phyloP scores from a whole-genome alignment of 2,888 invertebrate genomes.

The Troides oblongomaculatus region DNA sequence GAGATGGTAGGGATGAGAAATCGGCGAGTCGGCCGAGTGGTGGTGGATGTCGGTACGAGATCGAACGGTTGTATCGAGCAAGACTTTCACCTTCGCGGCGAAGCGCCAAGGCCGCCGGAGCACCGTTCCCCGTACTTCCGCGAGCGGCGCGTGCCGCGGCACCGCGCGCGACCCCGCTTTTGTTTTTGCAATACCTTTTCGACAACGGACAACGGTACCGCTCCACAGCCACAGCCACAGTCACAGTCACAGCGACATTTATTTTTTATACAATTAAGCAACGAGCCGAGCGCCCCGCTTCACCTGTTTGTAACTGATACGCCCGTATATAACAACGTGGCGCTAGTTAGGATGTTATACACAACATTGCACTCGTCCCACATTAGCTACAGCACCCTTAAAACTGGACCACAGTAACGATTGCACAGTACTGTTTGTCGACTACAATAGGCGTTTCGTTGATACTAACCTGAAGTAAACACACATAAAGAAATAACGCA shows the following conservation, averaged over 20 bases:
- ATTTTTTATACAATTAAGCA: too few relatives aligned
- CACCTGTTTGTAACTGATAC: too few relatives aligned
- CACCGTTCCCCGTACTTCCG: slow-evolving; percentile 70
- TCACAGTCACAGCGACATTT: background rate
- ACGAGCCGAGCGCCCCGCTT: too few relatives aligned
- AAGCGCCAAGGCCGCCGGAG: slow-evolving; percentile 65
- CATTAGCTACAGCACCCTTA: too few relatives aligned
- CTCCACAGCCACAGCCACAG: slow-evolving; percentile 41
- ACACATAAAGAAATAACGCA: too few relatives aligned
- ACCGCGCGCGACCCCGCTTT: slow-evolving; percentile 39
- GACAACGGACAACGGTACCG: slow-evolving; percentile 58
- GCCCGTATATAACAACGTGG: too few relatives aligned
- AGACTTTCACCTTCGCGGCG: slow-evolving; percentile 78
- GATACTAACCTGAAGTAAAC: too few relatives aligned
- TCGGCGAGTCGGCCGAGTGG: slow-evolving; percentile 41
- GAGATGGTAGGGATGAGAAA: slow-evolving; percentile 6
- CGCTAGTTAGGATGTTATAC: too few relatives aligned
- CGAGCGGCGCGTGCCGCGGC: slow-evolving; percentile 43
- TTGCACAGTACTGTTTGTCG: too few relatives aligned
- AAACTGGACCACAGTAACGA: too few relatives aligned
- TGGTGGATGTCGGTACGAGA: slow-evolving; percentile 71
- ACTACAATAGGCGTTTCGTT: too few relatives aligned
- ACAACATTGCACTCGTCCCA: too few relatives aligned
- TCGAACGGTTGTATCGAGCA: slow-evolving; percentile 72
- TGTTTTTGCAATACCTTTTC: slow-evolving; percentile 65